phyloP scores from a whole-genome alignment of 2,888 invertebrate genomes.

The Dynastes hyllus region DNA sequence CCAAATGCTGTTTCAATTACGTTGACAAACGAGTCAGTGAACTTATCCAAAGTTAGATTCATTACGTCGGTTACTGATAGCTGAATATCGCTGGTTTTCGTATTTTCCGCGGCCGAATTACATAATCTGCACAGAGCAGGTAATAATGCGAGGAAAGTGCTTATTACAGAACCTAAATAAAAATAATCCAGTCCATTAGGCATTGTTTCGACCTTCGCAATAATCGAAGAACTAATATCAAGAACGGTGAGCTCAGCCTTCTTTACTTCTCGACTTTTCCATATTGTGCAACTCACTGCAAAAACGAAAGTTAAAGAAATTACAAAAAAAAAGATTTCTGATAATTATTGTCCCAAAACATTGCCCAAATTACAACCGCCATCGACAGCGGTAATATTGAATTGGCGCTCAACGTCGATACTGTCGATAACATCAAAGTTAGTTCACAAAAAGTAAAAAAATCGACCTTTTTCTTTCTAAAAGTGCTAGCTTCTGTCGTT shows the following conservation, averaged over 20 bases:
- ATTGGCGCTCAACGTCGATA: too few species aligned
- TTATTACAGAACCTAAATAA: slow-evolving; percentile 78
- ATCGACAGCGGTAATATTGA: too few species aligned
- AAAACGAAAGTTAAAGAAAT: background rate
- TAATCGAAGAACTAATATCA: slow-evolving; percentile 96
- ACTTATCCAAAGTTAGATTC: slow-evolving; percentile 63
- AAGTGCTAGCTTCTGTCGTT: too few species aligned
- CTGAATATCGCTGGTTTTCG: slow-evolving; percentile 63
- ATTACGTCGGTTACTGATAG: slow-evolving; percentile 61
- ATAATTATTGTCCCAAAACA: too few species aligned
- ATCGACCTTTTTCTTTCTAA: too few species aligned
- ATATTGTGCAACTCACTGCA: slow-evolving; percentile 95
- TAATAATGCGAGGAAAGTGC: slow-evolving; percentile 76
- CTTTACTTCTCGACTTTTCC: slow-evolving; percentile 92
- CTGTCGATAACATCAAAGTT: too few species aligned
- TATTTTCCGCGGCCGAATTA: slow-evolving; percentile 66
- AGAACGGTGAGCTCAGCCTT: slow-evolving; percentile 95
- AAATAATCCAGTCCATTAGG: slow-evolving; percentile 87
- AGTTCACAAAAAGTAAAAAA: too few species aligned
- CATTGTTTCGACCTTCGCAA: slow-evolving; percentile 90
- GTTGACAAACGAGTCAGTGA: slow-evolving; percentile 60
- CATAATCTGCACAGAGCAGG: slow-evolving; percentile 76
- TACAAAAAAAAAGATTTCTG: too few species aligned
- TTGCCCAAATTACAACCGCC: too few species aligned
- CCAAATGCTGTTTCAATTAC: slow-evolving; percentile 71